Percentiles rank a stretch among this genome's conserved stretches.
Conservation (phyloP, 2,888 invertebrate genomes). For the Synergus itoensis region DNA sequence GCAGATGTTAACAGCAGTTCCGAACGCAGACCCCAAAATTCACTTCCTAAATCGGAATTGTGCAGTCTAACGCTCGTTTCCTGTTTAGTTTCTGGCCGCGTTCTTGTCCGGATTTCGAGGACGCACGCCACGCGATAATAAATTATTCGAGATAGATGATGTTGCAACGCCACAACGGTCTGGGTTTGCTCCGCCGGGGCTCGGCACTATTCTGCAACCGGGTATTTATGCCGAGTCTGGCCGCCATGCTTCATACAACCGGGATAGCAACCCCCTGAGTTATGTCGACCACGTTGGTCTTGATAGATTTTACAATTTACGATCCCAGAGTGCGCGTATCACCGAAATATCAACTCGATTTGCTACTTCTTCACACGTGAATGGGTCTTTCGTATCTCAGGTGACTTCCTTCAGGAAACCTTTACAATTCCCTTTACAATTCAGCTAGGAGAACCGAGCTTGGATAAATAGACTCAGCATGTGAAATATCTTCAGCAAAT, state of each 20-base stretch:
- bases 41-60: conserved; percentile 31
- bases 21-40: conserved; percentile 33
- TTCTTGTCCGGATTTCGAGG: conserved; percentile 75
- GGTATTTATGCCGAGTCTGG: conserved; percentile 78
- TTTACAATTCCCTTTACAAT: neutral
- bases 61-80: conserved; percentile 63
- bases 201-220: conserved; percentile 74
- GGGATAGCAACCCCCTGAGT: conserved; percentile 74
- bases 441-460: no score
- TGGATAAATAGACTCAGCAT: no score
- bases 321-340: conserved; percentile 67
- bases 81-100: conserved; percentile 70
- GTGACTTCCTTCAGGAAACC: neutral
- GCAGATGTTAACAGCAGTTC: conserved; percentile 38
- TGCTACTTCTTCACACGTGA: conserved; percentile 43
- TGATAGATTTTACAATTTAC: conserved; percentile 78
- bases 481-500: no score
- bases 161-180: conserved; percentile 76
- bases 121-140: conserved; percentile 74
- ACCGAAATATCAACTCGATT: conserved; percentile 61
- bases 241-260: conserved; percentile 76
- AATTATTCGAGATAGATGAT: conserved; percentile 78
- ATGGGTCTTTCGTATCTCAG: neutral
- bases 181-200: conserved; percentile 73
- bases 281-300: conserved; percentile 77